Evolutionary conservation across 2,113 vertebrate genomes (phyloP).

Genomic region (Castor canadensis): DNA sequence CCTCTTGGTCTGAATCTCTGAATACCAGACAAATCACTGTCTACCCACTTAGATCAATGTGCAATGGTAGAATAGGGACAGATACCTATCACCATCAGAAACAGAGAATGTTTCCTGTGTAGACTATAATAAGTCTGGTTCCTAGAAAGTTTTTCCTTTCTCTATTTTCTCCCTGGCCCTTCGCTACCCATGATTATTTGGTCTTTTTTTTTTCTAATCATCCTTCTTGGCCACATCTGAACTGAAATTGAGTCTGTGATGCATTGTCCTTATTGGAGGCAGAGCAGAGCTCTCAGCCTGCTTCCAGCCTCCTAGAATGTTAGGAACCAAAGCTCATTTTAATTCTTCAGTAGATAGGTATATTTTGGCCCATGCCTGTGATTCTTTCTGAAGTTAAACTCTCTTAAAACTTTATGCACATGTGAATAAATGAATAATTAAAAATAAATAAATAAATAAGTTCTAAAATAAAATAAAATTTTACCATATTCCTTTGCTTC

Average conservation of each 20-base stretch:
- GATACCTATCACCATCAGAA: not conserved
- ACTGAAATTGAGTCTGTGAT: not conserved
- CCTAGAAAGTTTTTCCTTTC: not conserved
- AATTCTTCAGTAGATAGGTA: not conserved
- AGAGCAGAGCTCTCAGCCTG: not conserved
- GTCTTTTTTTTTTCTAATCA: not conserved
- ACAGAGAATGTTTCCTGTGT: not conserved
- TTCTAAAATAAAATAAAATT: no score
- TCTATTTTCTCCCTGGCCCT: not conserved
- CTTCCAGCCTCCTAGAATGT: not conserved
- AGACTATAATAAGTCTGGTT: not conserved
- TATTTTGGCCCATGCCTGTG: not conserved
- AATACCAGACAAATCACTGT: not conserved
- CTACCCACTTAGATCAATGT: not conserved
- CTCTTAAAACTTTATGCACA: not conserved
- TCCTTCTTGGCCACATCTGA: not conserved
- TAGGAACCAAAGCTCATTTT: not conserved
- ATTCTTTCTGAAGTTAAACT: not conserved
- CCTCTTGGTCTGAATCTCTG: not conserved
- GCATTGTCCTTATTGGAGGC: not conserved
- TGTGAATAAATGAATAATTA: no score
- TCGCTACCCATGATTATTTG: not conserved
- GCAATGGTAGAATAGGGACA: not conserved
- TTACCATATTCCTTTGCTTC: constrained; percentile 7
- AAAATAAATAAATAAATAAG: no score